Percentiles rank a stretch among this genome's conserved stretches.
These are phyloP conservation scores for Pseudomugil tenellus DNA, from an alignment of 2,797 vertebrate species.

Conservation along the genomic window DNA sequence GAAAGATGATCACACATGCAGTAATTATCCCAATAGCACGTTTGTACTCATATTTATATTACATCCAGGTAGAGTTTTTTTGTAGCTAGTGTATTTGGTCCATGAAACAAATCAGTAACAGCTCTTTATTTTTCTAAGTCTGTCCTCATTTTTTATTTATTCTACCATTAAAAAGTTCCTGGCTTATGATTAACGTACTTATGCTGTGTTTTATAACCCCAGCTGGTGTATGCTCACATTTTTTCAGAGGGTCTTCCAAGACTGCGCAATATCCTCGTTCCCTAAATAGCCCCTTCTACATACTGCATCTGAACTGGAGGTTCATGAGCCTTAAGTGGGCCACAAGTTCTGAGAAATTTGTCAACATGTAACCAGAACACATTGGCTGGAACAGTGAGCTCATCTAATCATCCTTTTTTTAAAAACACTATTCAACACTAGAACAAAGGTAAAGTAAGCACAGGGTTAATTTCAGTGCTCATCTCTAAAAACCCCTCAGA, in stretches of 20 bases:
- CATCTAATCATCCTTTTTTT: too few relatives aligned
- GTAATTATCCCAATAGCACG: too few relatives aligned
- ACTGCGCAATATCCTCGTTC: slow-evolving; percentile 24
- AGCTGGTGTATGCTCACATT: slow-evolving; percentile 8
- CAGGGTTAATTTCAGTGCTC: neutral
- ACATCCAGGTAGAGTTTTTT: too few relatives aligned
- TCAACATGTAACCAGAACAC: slow-evolving; percentile 1
- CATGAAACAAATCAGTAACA: slow-evolving; percentile 24
- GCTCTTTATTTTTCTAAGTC: slow-evolving; percentile 4
- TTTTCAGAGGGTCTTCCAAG: slow-evolving; percentile 7
- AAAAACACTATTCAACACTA: neutral
- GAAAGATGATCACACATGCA: too few relatives aligned
- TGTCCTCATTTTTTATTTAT: neutral
- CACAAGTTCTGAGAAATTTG: slow-evolving; percentile 38
- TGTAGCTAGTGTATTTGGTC: slow-evolving; percentile 7
- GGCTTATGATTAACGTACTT: slow-evolving; percentile 4
- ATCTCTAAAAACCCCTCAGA: neutral
- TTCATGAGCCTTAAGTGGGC: slow-evolving; percentile 57
- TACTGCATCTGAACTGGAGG: slow-evolving; percentile 53
- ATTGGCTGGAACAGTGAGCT: neutral
- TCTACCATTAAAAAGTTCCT: neutral
- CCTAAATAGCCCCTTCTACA: slow-evolving; percentile 63
- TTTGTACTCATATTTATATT: too few relatives aligned
- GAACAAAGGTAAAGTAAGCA: neutral
- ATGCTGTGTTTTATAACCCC: neutral